These are phyloP conservation scores for Cantharis flavilabris DNA, from an alignment of 2,888 invertebrate genomes.

Conservation along the genomic window DNA sequence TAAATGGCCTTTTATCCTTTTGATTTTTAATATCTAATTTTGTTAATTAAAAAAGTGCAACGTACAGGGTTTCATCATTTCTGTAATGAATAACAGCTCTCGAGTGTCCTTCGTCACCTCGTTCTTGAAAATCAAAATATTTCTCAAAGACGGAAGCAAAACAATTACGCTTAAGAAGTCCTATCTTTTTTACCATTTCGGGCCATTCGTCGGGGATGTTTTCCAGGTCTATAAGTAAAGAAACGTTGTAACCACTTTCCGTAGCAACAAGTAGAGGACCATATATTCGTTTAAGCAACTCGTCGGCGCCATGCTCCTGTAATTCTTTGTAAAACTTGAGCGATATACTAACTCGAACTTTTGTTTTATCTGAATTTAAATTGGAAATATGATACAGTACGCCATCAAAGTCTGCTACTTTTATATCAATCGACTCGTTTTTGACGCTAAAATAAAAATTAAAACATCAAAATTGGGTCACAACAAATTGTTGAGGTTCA, in stretches of 20 bases:
- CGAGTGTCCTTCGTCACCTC: constrained; percentile 87
- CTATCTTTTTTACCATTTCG: constrained; percentile 86
- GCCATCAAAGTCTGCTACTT: constrained; percentile 97
- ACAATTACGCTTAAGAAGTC: constrained; percentile 95
- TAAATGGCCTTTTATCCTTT: background rate
- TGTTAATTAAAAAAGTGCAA: constrained; percentile 30
- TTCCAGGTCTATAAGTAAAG: constrained; percentile 90
- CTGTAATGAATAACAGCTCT: constrained; percentile 98
- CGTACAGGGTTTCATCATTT: constrained; percentile 97
- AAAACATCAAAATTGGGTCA: constrained; percentile 40
- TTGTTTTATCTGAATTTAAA: constrained; percentile 93
- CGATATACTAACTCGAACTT: constrained; percentile 98
- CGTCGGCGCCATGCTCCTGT: constrained; percentile 97
- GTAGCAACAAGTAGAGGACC: constrained; percentile 80
- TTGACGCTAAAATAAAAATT: constrained; percentile 73
- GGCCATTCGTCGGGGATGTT: constrained; percentile 91
- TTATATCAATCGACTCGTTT: constrained; percentile 93
- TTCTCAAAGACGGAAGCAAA: constrained; percentile 99
- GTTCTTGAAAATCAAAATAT: constrained; percentile 97
- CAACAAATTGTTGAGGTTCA: background rate
- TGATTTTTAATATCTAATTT: background rate
- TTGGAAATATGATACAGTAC: constrained; percentile 98
- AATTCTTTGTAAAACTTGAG: constrained; percentile 98
- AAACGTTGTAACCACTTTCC: constrained; percentile 95
- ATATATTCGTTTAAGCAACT: constrained; percentile 91